Evolutionary conservation across 2,797 vertebrate species (phyloP).

Genomic region (Dromococcyx pavoninus): DNA sequence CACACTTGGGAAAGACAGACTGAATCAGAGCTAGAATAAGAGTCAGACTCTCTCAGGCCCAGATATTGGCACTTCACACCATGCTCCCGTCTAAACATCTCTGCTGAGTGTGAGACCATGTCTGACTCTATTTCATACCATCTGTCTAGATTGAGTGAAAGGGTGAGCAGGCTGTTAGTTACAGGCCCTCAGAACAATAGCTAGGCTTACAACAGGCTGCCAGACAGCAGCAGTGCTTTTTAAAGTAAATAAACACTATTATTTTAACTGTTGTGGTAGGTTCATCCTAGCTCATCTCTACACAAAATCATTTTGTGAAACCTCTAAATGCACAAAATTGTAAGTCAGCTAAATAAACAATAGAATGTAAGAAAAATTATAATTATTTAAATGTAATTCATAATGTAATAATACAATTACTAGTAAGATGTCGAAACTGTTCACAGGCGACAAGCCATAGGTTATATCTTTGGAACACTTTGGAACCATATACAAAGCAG

Average conservation of each 20-base stretch:
- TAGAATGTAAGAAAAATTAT: neutral
- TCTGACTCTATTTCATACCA: neutral
- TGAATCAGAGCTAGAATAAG: neutral
- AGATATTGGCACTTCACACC: neutral
- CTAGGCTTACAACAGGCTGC: fast-evolving
- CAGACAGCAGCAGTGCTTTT: neutral
- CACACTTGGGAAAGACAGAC: neutral
- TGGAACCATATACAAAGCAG: neutral
- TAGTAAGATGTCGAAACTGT: neutral
- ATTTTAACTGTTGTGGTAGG: neutral
- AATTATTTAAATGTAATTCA: neutral
- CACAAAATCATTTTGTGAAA: neutral
- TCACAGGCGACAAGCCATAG: neutral
- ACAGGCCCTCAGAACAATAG: neutral
- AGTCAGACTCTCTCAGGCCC: neutral
- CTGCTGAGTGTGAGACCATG: too few relatives aligned
- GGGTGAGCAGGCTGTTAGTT: neutral
- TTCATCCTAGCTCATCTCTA: neutral
- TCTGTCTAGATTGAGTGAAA: neutral
- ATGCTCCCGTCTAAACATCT: fast-evolving
- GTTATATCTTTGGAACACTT: neutral
- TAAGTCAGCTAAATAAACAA: neutral
- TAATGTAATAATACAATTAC: neutral
- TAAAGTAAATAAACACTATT: neutral
- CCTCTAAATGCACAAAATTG: neutral